A percentile compares a stretch with the other conserved stretches of the same genome.
phyloP scores from a whole-genome alignment of 2,888 invertebrate genomes.

The Andrena bucephala region DNA sequence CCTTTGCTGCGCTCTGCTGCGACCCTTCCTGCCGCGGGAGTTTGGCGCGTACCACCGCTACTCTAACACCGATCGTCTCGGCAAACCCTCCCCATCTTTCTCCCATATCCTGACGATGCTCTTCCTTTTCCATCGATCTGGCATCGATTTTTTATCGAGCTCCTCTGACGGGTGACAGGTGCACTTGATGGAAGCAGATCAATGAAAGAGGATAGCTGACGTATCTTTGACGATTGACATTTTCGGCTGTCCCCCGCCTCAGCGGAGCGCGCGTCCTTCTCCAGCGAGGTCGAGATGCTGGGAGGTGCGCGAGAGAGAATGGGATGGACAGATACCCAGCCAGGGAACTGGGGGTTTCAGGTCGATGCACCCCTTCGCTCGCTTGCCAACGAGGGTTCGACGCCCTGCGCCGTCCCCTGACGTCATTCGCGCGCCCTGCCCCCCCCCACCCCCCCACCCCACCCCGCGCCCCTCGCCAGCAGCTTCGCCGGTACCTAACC shows the following conservation, averaged over 20 bases:
- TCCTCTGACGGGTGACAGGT: neutral
- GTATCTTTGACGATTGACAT: neutral
- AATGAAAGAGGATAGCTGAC: neutral
- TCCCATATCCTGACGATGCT: neutral
- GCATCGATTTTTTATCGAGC: neutral
- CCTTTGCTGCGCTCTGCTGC: constrained; percentile 34
- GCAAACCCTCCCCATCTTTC: neutral
- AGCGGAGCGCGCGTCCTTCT: neutral
- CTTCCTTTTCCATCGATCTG: neutral
- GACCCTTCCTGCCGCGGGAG: constrained; percentile 36
- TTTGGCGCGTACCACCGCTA: constrained; percentile 13
- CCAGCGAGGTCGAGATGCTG: constrained; percentile 27
- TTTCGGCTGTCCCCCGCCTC: constrained; percentile 3
- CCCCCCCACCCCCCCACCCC: too few relatives aligned
- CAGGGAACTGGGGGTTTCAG: constrained; percentile 81
- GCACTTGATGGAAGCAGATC: neutral
- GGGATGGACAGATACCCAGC: constrained; percentile 72
- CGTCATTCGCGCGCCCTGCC: constrained; percentile 78
- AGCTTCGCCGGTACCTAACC: constrained; percentile 40
- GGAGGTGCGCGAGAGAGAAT: constrained; percentile 21
- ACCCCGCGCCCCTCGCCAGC: constrained; percentile 38
- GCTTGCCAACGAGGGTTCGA: constrained; percentile 79
- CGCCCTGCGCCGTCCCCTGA: constrained; percentile 80
- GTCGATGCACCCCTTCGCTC: constrained; percentile 80
- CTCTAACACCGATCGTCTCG: neutral